Evolutionary conservation across 1,140 invertebrate species (phyloP), one percentile per base, ranked within the genome.

Genomic region (Bombus consobrinus): DNA sequence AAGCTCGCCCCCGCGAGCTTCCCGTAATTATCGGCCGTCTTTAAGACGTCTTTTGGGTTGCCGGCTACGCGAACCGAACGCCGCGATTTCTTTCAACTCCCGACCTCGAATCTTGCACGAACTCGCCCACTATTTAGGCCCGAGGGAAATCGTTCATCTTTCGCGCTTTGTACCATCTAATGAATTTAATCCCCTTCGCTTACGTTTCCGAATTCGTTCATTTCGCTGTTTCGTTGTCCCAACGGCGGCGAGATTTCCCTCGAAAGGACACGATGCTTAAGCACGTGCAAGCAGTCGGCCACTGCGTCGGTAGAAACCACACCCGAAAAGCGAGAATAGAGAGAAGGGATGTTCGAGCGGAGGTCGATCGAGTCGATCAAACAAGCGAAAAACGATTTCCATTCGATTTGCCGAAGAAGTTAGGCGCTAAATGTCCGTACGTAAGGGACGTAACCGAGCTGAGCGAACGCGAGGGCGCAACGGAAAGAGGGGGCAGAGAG

Each of bases 391-490:
- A 92, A 93, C 90, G 92, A 93, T 93, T 94, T 92, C 91, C 93
- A 93, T 94, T 93, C 93, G 93, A 94, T 94, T 94, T 94, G 89
- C 86, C 92, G 85, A 92, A 92, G 91, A 93, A 94, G 92, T 94
- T 92, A 89, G 92, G 92, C 90, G 93, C 93, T 94, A 94, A 94
- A 94, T 91, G 91, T 91, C 73, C 82, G 89, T 89, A 93, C 91
- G 81, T 73, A 80, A 86, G 88, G 79, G 83, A 80, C 72, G 69
- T 85, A 76, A 89, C 78, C 82, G 86, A 85, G 83, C 68, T 59
- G 76, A 47, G 69, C 59, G 83, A 82, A 81, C 41, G 13, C 15
- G 71, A 73, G 77, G 64, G 69, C 25, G 75, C 53, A 76, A 66
- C 62, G 15, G 15, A 83, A 84, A 62, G 39, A 76, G 15, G 59